Evolutionary conservation across 2,797 vertebrate genomes (phyloP).

Genomic region (Parauchenoglanis punctatus): DNA sequence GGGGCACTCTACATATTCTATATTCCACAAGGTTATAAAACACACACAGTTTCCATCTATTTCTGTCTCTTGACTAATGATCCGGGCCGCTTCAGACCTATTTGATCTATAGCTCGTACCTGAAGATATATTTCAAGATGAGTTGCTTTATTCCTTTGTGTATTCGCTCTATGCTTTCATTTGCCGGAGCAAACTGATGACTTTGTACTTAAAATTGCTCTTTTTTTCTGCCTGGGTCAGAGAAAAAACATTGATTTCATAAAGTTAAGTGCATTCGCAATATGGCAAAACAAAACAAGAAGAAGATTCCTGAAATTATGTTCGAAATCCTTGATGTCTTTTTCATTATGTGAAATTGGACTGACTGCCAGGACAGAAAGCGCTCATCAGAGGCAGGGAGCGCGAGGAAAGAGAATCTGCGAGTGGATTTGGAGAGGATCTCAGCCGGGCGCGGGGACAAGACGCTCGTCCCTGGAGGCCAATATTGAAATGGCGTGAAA

Average conservation of each 20-base stretch:
- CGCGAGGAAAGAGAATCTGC: background rate
- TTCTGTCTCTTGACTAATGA: constrained; percentile 58
- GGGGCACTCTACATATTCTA: constrained; percentile 31
- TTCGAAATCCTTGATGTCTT: background rate
- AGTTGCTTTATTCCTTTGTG: constrained; percentile 49
- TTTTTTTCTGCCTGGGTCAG: background rate
- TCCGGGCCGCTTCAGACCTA: constrained; percentile 44
- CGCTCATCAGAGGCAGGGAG: background rate
- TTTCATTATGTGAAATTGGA: background rate
- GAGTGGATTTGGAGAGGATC: constrained; percentile 21
- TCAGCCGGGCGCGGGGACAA: background rate
- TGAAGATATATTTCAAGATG: constrained; percentile 59
- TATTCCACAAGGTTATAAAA: constrained; percentile 43
- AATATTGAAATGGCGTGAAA: constrained; percentile 15
- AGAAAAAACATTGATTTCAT: constrained; percentile 16
- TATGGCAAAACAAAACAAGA: background rate
- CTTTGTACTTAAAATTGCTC: constrained; percentile 29
- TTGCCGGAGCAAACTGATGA: constrained; percentile 37
- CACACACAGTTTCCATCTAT: constrained; percentile 52
- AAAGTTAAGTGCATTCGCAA: background rate
- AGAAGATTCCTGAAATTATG: background rate
- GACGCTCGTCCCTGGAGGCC: background rate
- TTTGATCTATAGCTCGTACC: constrained; percentile 57
- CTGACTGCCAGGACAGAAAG: constrained; percentile 11
- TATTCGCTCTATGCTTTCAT: constrained; percentile 46